A percentile compares a stretch with the other conserved stretches of the same genome.
Conservation (phyloP, 2,113 vertebrate species). For the Rhadina sibilatrix region DNA sequence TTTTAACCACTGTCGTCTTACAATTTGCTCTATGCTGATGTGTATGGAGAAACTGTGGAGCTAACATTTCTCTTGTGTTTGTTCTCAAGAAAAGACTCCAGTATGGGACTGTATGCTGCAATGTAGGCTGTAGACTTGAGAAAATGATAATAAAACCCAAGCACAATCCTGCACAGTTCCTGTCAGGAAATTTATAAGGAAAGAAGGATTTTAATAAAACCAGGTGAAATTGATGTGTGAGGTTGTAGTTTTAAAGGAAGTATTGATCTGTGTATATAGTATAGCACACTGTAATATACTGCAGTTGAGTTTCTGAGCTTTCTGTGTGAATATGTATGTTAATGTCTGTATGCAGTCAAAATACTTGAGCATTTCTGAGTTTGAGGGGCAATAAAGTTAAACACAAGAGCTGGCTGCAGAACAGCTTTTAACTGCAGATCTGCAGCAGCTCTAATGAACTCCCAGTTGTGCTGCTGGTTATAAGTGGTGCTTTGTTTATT, state of each 20-base stretch:
- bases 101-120: neutral
- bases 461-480: neutral
- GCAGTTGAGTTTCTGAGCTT: neutral
- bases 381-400: neutral
- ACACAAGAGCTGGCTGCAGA: neutral
- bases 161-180: neutral
- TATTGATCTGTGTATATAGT: neutral
- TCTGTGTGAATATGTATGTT: neutral
- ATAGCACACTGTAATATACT: neutral
- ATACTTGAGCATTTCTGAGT: neutral
- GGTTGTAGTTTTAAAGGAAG: neutral
- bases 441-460: conserved; percentile 13
- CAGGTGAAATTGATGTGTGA: neutral
- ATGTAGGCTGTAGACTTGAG: neutral
- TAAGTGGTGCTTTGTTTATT: conserved; percentile 34
- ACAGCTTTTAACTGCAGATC: neutral
- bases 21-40: neutral
- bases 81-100: neutral
- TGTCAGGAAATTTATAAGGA: neutral
- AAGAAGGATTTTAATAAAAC: neutral
- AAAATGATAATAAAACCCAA: neutral
- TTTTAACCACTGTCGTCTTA: neutral
- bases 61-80: neutral
- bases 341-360: neutral
- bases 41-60: neutral